Evolutionary conservation across 2,888 invertebrate genomes (phyloP).

Genomic region (Chaitophorus viminalis): DNA sequence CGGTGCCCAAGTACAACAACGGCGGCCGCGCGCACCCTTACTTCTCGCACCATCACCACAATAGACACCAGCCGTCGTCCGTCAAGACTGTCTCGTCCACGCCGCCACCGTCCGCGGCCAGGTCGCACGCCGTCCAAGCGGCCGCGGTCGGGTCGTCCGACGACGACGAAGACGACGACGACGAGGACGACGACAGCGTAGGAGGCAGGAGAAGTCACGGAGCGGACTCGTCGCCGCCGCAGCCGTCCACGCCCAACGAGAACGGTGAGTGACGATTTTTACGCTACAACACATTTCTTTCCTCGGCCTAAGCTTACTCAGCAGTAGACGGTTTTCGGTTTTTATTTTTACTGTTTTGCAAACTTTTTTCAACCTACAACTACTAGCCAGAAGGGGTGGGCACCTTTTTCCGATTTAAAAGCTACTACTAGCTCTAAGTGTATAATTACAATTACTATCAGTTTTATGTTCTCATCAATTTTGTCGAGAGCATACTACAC

Average conservation of each 20-base stretch:
- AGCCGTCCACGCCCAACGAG: slow-evolving; percentile 22
- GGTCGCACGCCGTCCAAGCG: slow-evolving; percentile 50
- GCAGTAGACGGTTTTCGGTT: too few species aligned
- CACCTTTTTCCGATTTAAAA: too few species aligned
- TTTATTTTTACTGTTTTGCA: too few species aligned
- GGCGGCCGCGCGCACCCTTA: slow-evolving; percentile 57
- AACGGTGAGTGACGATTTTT: slow-evolving; percentile 25
- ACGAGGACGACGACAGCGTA: slow-evolving; percentile 31
- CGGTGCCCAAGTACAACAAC: slow-evolving; percentile 52
- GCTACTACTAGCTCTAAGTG: too few species aligned
- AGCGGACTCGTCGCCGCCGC: slow-evolving; percentile 18
- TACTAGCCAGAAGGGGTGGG: too few species aligned
- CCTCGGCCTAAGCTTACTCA: too few species aligned
- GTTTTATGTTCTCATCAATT: too few species aligned
- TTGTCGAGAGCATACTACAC: too few species aligned
- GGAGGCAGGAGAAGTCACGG: slow-evolving; percentile 32
- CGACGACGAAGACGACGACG: slow-evolving; percentile 49
- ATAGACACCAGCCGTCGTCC: slow-evolving; percentile 61
- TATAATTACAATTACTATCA: too few species aligned
- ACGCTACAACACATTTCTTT: too few species aligned
- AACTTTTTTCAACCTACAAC: too few species aligned
- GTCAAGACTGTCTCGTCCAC: neutral
- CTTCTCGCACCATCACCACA: slow-evolving; percentile 40
- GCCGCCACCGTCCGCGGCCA: slow-evolving; percentile 22
- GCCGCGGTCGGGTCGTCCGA: slow-evolving; percentile 53